Evolutionary conservation across 2,888 invertebrate genomes (phyloP).

Genomic region (Crioceris asparagi): DNA sequence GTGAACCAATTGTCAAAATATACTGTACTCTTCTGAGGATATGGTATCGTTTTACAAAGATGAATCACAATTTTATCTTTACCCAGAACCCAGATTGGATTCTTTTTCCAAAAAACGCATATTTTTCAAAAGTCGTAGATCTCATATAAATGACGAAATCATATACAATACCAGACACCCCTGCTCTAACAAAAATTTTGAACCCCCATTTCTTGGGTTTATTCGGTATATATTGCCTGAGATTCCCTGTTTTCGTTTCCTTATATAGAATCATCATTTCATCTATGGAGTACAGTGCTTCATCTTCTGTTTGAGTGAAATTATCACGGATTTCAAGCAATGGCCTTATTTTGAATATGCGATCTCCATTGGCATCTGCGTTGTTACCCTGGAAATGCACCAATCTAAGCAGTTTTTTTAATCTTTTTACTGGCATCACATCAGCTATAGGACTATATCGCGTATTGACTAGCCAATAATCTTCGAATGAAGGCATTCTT

Average conservation of each 20-base stretch:
- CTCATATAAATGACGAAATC: slow-evolving; percentile 15
- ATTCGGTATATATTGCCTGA: slow-evolving; percentile 5
- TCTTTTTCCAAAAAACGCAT: no score
- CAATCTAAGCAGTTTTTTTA: slow-evolving; percentile 13
- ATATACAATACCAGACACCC: slow-evolving; percentile 12
- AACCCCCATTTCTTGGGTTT: slow-evolving; percentile 17
- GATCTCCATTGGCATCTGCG: slow-evolving; percentile 6
- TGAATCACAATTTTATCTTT: slow-evolving; percentile 4
- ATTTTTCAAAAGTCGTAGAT: slow-evolving; percentile 9
- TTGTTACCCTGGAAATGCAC: slow-evolving; percentile 17
- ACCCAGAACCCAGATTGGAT: no score
- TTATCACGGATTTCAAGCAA: slow-evolving; percentile 12
- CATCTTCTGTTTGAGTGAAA: slow-evolving; percentile 10
- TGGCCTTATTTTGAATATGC: slow-evolving; percentile 13
- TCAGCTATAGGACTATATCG: slow-evolving; percentile 11
- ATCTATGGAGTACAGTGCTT: slow-evolving; percentile 11
- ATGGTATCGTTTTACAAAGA: slow-evolving; percentile 4
- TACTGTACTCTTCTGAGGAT: background rate
- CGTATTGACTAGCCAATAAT: slow-evolving; percentile 18
- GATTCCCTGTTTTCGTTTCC: slow-evolving; percentile 3
- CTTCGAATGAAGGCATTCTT: slow-evolving; percentile 11
- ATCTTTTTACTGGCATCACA: no score
- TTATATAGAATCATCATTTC: slow-evolving; percentile 14
- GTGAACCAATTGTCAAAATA: slow-evolving; percentile 8
- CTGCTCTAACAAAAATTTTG: slow-evolving; percentile 16